A percentile compares a stretch with the other conserved stretches of the same genome.
These are phyloP conservation scores for Drosophila melanocephala DNA, from an alignment of 2,888 invertebrate species.

Conservation along the genomic window DNA sequence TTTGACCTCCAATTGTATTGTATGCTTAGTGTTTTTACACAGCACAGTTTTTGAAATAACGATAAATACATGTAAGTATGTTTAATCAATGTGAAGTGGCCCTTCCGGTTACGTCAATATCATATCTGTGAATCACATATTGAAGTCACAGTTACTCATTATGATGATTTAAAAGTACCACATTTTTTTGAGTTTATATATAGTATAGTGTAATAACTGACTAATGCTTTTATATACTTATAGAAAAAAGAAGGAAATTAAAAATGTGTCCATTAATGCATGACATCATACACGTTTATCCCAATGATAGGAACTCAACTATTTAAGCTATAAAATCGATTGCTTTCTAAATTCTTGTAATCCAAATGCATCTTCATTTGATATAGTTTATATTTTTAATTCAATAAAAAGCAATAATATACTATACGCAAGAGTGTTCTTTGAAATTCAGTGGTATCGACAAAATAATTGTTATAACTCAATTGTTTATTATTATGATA, in stretches of 20 bases:
- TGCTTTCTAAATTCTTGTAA: background rate
- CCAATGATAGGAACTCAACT: background rate
- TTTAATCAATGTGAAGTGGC: conserved; percentile 9
- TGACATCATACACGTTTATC: background rate
- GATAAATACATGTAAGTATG: background rate
- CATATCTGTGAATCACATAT: conserved; percentile 21
- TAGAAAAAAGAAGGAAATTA: background rate
- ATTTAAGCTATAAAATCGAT: background rate
- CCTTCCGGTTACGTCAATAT: conserved; percentile 7
- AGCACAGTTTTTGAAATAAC: background rate
- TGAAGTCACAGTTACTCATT: conserved; percentile 10
- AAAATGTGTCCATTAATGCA: background rate
- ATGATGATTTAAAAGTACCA: background rate
- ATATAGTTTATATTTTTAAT: too few species aligned
- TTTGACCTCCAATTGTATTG: background rate
- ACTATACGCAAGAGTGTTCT: too few species aligned
- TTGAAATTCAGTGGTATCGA: background rate
- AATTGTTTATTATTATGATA: background rate
- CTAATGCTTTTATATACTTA: background rate
- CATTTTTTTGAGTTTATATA: background rate
- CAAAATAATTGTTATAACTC: background rate
- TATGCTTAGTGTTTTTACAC: background rate
- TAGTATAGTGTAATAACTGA: background rate
- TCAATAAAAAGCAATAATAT: background rate
- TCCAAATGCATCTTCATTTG: background rate